These are phyloP conservation scores for Esox lucius DNA, from an alignment of 2,797 vertebrate genomes.

Conservation along the genomic window DNA sequence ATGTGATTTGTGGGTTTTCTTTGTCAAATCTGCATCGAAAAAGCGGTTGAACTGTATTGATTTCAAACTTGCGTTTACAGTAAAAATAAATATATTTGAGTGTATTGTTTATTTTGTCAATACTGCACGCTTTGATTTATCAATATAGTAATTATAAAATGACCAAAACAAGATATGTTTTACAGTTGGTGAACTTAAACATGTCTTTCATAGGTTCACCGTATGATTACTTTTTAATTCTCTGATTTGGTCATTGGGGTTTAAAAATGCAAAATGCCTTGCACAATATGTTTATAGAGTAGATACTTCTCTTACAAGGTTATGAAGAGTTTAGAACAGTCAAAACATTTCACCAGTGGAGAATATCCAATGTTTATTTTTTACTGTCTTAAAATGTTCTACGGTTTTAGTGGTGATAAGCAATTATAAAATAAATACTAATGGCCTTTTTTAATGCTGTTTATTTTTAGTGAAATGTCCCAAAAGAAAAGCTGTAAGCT, in stretches of 20 bases:
- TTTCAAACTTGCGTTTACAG: slow-evolving; percentile 10
- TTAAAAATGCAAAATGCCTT: background rate
- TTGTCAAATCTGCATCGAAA: background rate
- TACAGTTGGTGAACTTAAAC: slow-evolving; percentile 31
- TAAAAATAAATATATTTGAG: slow-evolving; percentile 11
- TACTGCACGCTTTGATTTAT: slow-evolving; percentile 26
- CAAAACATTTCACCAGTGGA: background rate
- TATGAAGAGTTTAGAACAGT: background rate
- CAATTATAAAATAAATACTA: slow-evolving; percentile 25
- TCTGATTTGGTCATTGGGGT: background rate
- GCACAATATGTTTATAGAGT: background rate
- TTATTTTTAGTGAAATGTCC: slow-evolving; percentile 55
- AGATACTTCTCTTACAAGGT: background rate
- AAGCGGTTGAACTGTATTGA: slow-evolving; percentile 18
- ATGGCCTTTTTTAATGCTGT: slow-evolving; percentile 49
- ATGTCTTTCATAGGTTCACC: slow-evolving; percentile 12
- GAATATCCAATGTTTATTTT: slow-evolving; percentile 40
- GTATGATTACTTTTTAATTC: background rate
- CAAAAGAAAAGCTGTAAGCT: slow-evolving; percentile 1
- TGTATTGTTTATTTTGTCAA: slow-evolving; percentile 25
- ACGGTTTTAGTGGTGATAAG: slow-evolving; percentile 40
- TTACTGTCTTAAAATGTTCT: slow-evolving; percentile 36
- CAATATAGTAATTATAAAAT: slow-evolving; percentile 26
- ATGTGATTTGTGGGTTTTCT: background rate
- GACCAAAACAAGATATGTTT: slow-evolving; percentile 62